phyloP scores from a whole-genome alignment of 2,888 invertebrate genomes.

The Amphipoea lucens region DNA sequence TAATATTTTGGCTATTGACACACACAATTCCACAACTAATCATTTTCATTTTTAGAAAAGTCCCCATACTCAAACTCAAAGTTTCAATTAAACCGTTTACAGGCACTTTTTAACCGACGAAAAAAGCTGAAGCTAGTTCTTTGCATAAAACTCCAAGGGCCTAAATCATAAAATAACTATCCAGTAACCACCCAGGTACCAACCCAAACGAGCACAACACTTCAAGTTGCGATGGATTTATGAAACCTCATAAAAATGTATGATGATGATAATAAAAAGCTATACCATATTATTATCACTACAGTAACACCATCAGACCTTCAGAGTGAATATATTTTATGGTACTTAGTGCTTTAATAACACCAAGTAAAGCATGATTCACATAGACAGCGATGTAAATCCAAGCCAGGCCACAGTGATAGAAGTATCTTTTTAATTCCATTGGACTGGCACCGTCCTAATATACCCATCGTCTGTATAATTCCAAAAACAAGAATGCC shows the following conservation, averaged over 20 bases:
- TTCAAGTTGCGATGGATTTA: not conserved
- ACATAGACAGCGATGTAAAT: slow-evolving; percentile 1
- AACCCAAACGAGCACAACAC: not conserved
- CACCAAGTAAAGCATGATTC: not conserved
- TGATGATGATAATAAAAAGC: slow-evolving; percentile 17
- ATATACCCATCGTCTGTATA: not conserved
- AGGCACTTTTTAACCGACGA: not conserved
- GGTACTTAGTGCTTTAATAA: slow-evolving; percentile 52
- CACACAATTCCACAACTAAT: no score
- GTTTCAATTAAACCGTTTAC: not conserved
- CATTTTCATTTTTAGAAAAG: not conserved
- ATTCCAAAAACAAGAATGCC: not conserved
- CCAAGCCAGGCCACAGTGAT: not conserved
- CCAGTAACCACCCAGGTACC: not conserved
- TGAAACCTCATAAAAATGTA: not conserved
- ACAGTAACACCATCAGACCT: slow-evolving; percentile 35
- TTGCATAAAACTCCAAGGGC: not conserved
- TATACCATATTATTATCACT: slow-evolving; percentile 35
- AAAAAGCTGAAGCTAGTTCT: not conserved
- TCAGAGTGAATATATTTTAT: slow-evolving; percentile 45
- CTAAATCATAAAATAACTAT: not conserved
- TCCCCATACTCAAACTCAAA: not conserved
- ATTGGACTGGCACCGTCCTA: not conserved
- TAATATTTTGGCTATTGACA: not conserved
- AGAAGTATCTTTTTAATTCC: not conserved